Base-by-base conservation (phyloP, 64 coral and sea anemone species). In the Acropora yongei region DNA sequence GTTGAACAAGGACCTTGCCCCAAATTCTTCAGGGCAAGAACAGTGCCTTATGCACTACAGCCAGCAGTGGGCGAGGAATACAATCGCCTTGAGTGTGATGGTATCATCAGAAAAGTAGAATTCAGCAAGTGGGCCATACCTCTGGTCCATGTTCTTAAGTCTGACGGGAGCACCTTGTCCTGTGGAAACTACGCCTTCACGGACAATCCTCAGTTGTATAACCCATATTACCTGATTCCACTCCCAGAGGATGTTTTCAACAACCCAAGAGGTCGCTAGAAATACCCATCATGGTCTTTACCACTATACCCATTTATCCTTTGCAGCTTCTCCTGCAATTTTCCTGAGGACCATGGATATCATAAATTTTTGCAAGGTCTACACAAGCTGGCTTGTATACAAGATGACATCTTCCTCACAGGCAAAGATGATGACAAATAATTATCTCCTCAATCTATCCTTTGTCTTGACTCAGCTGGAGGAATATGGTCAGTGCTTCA, bases 161-260 rank as follows among this genome's bases (percentile, higher is more conserved):
- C 68, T 20, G 44, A 87, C 20, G 20, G 84, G 41, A 87, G 16
- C 0, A 87, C 68, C 45, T n/a, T 46, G 48, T 87, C 84, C n/a
- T 75, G 69, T 41, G 48, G 71, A 1, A 72, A 76, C 41, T 88
- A 88, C 42, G 72, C 72, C 1, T 41, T 76, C 50, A 88, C 86
- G 10, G 47, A 75, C 47, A 87, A 87, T 47, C 84, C 84, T 40
- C 84, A 87, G 19, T 47, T 87, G 48, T 75, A 87, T 75, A n/a
- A 75, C 84, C 42, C 18, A 75, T 39, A 41, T 44, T 61, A 58
- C 50, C 79, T 2, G 40, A 81, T 81, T 44, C 79, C 51, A 12
- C 30, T 81, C 18, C 79, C 50, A 58, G 51, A 81, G 79, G 79
- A 81, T 61, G 79, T 81, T 4, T 80, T 80, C 40, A 4, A 58